phyloP scores from a whole-genome alignment of 2,113 vertebrate species.

The Phodopus roborovskii region DNA sequence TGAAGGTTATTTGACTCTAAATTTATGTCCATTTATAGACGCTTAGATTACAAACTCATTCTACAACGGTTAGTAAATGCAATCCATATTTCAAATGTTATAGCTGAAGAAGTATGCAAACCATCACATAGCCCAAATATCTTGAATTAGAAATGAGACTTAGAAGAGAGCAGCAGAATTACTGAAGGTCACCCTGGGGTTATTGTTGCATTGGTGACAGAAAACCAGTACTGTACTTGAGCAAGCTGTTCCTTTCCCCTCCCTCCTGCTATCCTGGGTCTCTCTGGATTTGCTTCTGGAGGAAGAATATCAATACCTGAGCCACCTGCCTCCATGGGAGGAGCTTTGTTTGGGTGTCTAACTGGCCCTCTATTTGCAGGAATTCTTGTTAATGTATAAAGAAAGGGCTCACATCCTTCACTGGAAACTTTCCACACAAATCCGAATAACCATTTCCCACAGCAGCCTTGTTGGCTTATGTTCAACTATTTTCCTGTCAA shows the following conservation, averaged over 20 bases:
- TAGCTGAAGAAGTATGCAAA: slow-evolving; percentile 17
- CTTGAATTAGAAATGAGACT: slow-evolving; percentile 30
- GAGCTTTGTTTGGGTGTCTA: slow-evolving; percentile 59
- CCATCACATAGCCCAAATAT: slow-evolving; percentile 9
- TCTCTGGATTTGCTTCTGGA: not conserved
- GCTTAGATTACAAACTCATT: slow-evolving; percentile 66
- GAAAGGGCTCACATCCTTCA: not conserved
- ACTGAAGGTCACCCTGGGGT: not conserved
- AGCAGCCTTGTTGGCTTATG: slow-evolving; percentile 21
- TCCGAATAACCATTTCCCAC: not conserved
- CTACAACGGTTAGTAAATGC: slow-evolving; percentile 24
- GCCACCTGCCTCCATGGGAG: not conserved
- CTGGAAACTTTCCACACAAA: slow-evolving; percentile 56
- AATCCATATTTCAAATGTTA: slow-evolving; percentile 48
- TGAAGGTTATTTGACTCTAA: slow-evolving; percentile 32
- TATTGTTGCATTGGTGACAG: not conserved
- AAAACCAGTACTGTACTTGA: not conserved
- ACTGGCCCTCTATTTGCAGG: not conserved
- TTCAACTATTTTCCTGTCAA: slow-evolving; percentile 60
- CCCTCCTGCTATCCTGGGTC: not conserved
- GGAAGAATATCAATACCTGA: not conserved
- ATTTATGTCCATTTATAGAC: slow-evolving; percentile 59
- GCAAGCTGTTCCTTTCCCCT: not conserved
- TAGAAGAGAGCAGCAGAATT: not conserved
- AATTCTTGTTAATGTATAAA: slow-evolving; percentile 36